Evolutionary conservation across 2,797 vertebrate genomes (phyloP), one percentile per base, ranked within the genome.

Genomic region (Diglossa cyanea): DNA sequence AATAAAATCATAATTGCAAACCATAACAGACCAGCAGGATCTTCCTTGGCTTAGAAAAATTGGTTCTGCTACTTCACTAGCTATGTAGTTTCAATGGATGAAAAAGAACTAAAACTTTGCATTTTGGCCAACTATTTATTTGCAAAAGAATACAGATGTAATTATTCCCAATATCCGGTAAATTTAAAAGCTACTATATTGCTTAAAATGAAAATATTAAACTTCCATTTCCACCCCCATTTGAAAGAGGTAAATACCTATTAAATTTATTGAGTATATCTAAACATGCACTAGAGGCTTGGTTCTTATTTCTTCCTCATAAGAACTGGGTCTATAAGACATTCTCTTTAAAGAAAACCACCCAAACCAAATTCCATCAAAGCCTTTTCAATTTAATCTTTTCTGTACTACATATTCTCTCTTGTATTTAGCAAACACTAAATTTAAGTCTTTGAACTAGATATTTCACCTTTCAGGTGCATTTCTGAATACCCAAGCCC

Each of bases 11-110:
- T 75, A 83, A 61, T 66, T 84, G n/a, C 28, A 71, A 61, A 13
- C 17, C 30, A 55, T 58, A 20, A 4, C 15, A 83, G 31, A 51
- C 0, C n/a, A 4, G 4, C 1, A 1, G 15, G 53, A 53, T 6
- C 5, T 65, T 88, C 50, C 11, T 37, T 39, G 53, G 26, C n/a
- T 74, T 74, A 53, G 13, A 39, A 57, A 87, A 90, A 35, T 7
- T 0, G 1, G 2, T 61, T 17, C 8, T 54, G 6, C 30, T 73
- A 12, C 10, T 73, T 82, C 33, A 45, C 4, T 70, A 55, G 4
- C 21, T 68, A 2, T 50, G 23, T 12, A 9, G 24, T 30, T 65
- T 75, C 23, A 74, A 7, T 23, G 7, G 9, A 55, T 6, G 7
- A 72, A 76, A 51, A 78, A 65, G 13, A 58, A 5, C 3, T 57